phyloP scores from a whole-genome alignment of 2,888 invertebrate genomes.

The Zaprionus lineosus region DNA sequence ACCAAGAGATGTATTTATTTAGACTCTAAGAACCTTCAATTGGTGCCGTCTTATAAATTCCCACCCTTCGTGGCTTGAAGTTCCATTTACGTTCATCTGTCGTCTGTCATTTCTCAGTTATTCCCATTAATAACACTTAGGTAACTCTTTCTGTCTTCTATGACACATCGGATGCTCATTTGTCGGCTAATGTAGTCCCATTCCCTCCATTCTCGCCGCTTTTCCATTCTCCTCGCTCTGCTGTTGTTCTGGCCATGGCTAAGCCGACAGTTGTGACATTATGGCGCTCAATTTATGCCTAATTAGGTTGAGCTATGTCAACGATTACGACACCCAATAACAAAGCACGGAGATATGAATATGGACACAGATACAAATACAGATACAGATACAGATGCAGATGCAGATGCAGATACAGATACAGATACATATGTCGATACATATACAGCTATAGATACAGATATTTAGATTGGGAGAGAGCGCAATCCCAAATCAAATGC shows the following conservation, averaged over 20 bases:
- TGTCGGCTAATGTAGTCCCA: slow-evolving; percentile 31
- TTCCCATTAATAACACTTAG: slow-evolving; percentile 42
- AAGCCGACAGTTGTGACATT: slow-evolving; percentile 77
- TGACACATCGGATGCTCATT: slow-evolving; percentile 51
- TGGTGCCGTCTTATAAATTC: too few relatives aligned
- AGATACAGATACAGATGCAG: slow-evolving; percentile 20
- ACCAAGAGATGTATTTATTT: too few relatives aligned
- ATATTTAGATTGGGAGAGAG: slow-evolving; percentile 13
- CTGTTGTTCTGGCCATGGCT: slow-evolving; percentile 23
- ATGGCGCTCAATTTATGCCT: slow-evolving; percentile 73
- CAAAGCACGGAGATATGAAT: slow-evolving; percentile 47
- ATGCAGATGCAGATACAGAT: slow-evolving; percentile 21
- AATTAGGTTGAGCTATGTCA: slow-evolving; percentile 76
- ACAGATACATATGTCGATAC: slow-evolving; percentile 16
- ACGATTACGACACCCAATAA: slow-evolving; percentile 76
- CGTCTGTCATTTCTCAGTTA: too few relatives aligned
- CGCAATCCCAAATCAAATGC: slow-evolving; percentile 15
- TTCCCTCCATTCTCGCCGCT: neutral
- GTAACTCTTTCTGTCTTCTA: slow-evolving; percentile 29
- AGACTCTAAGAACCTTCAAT: too few relatives aligned
- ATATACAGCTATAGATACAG: too few relatives aligned
- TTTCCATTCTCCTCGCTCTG: slow-evolving; percentile 4
- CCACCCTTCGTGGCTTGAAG: too few relatives aligned
- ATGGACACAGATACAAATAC: slow-evolving; percentile 23
- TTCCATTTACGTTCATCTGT: too few relatives aligned